Conservation (phyloP, 92 coral and sea anemone genomes). For the Epizoanthus fatuus region DNA sequence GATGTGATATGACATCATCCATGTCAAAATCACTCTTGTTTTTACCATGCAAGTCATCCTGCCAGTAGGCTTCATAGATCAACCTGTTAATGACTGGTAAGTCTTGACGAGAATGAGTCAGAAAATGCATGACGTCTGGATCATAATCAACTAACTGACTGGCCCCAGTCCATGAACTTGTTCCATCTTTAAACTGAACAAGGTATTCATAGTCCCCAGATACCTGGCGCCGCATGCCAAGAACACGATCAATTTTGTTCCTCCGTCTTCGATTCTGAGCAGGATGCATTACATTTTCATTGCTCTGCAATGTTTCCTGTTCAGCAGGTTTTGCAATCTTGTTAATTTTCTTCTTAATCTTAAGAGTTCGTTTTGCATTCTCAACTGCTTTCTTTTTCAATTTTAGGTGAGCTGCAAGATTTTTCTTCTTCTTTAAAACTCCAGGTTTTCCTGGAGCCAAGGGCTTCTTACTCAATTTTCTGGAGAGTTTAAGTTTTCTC, state of each 20-base stretch:
- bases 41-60: constrained; percentile 77
- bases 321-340: constrained; percentile 34
- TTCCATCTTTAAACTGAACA: constrained; percentile 98
- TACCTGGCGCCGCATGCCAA: constrained; percentile 90
- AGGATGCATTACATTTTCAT: constrained; percentile 39
- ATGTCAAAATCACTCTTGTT: constrained; percentile 51
- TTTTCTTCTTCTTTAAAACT: constrained; percentile 68
- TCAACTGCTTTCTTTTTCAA: constrained; percentile 82
- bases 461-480: constrained; percentile 77
- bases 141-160: constrained; percentile 88
- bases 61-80: constrained; percentile 90
- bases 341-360: constrained; percentile 50
- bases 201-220: constrained; percentile 87
- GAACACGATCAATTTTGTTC: constrained; percentile 88
- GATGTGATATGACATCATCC: constrained; percentile 22
- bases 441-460: constrained; percentile 71
- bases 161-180: constrained; percentile 96
- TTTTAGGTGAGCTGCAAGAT: constrained; percentile 65
- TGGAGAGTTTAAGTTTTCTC: constrained; percentile 52
- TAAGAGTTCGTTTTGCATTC: constrained; percentile 71
- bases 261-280: constrained; percentile 70
- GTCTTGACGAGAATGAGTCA: constrained; percentile 87
- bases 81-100: constrained; percentile 83
- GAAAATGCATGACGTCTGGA: constrained; percentile 81
- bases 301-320: constrained; percentile 45